These are phyloP conservation scores for Catamblyrhynchus diadema DNA, from an alignment of 2,797 vertebrate genomes.

Conservation along the genomic window DNA sequence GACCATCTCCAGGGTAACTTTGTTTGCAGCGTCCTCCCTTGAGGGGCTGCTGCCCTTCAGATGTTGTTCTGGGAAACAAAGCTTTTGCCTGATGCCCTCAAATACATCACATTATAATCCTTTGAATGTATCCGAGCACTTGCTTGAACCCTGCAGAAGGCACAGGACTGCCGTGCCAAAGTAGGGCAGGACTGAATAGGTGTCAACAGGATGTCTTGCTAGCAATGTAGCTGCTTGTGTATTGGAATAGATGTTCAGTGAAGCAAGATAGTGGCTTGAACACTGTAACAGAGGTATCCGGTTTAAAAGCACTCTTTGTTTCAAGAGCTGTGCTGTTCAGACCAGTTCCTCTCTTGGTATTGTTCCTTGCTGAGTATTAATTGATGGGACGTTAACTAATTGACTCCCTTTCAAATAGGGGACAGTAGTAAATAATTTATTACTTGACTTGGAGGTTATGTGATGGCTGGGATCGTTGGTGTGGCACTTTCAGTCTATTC, in stretches of 20 bases:
- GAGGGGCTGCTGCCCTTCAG: neutral
- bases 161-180: neutral
- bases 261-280: neutral
- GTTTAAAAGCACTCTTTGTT: slow-evolving; percentile 2
- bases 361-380: neutral
- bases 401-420: neutral
- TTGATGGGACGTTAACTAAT: neutral
- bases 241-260: neutral
- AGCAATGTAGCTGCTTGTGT: neutral
- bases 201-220: slow-evolving; percentile 5
- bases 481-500: neutral
- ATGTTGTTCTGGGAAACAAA: neutral
- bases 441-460: neutral
- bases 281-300: neutral
- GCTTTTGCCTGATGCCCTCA: neutral
- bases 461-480: neutral
- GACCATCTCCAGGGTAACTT: slow-evolving; percentile 13
- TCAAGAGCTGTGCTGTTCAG: neutral
- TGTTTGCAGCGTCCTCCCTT: neutral
- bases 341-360: neutral
- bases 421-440: neutral
- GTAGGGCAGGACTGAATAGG: neutral
- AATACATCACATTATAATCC: neutral
- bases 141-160: neutral
- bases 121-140: neutral